Conservation (phyloP, 2,797 vertebrate genomes). For the Tokudaia muenninki region DNA sequence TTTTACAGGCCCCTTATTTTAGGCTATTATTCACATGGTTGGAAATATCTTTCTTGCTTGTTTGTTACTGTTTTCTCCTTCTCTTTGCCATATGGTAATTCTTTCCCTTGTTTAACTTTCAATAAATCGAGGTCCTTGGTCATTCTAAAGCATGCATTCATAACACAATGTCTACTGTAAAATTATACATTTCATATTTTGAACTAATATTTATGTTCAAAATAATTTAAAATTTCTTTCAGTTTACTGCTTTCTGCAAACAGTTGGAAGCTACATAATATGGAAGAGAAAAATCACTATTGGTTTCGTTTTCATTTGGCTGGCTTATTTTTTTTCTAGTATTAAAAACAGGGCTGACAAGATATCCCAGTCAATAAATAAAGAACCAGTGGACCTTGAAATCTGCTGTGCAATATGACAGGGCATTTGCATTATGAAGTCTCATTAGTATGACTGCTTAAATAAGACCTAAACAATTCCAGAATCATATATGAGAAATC, state of each 20-base stretch:
- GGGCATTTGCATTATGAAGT: background rate
- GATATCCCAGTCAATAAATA: background rate
- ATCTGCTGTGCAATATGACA: background rate
- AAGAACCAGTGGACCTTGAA: background rate
- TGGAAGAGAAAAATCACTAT: background rate
- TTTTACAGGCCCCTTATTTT: slow-evolving; percentile 1
- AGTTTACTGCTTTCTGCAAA: background rate
- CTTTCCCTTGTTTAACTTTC: background rate
- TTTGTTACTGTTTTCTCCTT: background rate
- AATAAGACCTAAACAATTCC: background rate
- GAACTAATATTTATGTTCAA: slow-evolving; percentile 25
- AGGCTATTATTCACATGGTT: background rate
- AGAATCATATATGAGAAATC: background rate
- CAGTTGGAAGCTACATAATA: background rate
- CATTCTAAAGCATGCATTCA: background rate
- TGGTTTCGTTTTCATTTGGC: background rate
- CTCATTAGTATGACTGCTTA: background rate
- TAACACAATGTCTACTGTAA: background rate
- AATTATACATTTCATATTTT: background rate
- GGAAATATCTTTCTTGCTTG: background rate
- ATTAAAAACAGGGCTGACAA: background rate
- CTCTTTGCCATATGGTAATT: background rate
- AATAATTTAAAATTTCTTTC: slow-evolving; percentile 20
- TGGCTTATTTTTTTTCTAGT: slow-evolving; percentile 7
- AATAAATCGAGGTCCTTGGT: background rate